Conservation (phyloP, 1,140 invertebrate genomes). For the Laupala kohalensis region DNA sequence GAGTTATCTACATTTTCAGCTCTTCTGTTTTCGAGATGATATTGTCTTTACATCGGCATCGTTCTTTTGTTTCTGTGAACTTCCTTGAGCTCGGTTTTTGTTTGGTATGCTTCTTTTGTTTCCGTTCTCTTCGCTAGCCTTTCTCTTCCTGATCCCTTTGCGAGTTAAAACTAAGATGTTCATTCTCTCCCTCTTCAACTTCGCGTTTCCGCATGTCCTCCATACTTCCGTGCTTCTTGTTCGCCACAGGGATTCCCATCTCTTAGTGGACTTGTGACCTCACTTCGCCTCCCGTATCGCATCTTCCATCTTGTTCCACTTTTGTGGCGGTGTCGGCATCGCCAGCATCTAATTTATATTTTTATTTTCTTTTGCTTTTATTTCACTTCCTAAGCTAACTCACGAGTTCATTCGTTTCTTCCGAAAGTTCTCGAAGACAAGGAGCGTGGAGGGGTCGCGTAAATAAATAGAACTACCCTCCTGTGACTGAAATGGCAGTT, state of each 20-base stretch:
- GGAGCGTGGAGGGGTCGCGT: neutral
- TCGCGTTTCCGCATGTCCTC: neutral
- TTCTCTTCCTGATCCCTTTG: too few relatives aligned
- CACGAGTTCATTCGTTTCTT: neutral
- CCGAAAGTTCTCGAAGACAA: neutral
- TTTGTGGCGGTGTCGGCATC: too few relatives aligned
- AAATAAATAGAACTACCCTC: neutral
- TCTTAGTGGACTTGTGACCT: neutral
- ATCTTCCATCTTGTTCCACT: neutral
- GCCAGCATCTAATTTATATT: neutral
- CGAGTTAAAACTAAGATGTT: too few relatives aligned
- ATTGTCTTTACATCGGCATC: too few relatives aligned
- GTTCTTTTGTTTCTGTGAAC: too few relatives aligned
- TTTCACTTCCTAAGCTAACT: neutral
- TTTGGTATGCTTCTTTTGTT: neutral
- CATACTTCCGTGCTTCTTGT: too few relatives aligned
- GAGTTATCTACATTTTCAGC: too few relatives aligned
- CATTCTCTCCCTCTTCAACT: neutral
- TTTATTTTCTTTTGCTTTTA: neutral
- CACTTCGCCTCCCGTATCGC: neutral
- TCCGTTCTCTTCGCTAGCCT: neutral
- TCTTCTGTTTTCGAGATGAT: too few relatives aligned
- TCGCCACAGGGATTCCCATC: neutral
- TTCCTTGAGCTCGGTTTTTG: neutral
- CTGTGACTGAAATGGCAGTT: neutral